Evolutionary conservation across 1,140 invertebrate genomes (phyloP), one percentile per base, ranked within the genome.

Genomic region (Leptinotarsa texana): DNA sequence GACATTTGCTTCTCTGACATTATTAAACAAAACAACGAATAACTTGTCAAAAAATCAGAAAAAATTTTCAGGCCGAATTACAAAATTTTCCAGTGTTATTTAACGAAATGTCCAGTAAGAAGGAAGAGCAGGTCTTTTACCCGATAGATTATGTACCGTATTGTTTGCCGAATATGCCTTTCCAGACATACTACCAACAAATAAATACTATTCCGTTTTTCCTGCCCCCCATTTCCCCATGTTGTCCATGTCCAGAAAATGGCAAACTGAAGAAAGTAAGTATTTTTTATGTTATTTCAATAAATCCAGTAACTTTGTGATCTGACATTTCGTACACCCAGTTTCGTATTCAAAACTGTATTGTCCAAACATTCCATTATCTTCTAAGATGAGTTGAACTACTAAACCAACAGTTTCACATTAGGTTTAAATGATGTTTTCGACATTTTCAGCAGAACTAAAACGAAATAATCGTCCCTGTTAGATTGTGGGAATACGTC

Each of bases 141-240:
- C 68, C 68, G 18, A n/a, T 69, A 18, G 68, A 69, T 15, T 69
- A 69, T 24, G 68, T 69, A 18, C 68, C 68, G 2, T 69, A 69
- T 22, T 27, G 42, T 69, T 24, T 48, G n/a, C 68, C 68, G 18
- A 48, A 69, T 49, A 17, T 48, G 48, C 68, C 68, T 8, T 48
- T 47, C 11, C 68, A 49, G 68, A 69, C 48, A 11, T 48, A 48
- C 18, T 69, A 48, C 8, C 68, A 69, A 69, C 27, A 17, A 17
- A 13, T 69, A 33, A 69, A 49, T 42, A 49, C 68, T 18, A n/a
- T 69, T 22, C 68, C 68, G 3, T 69, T 69, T 49, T 47, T 69
- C 21, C 24, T 69, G 21, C 48, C 68, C 3, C 48, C 68, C 48
- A n/a, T 42, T 48, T 21, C 15, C 18, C 63, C 63, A 33, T 65